Conservation (phyloP, 2,888 invertebrate species). For the Trichacis sp. region DNA sequence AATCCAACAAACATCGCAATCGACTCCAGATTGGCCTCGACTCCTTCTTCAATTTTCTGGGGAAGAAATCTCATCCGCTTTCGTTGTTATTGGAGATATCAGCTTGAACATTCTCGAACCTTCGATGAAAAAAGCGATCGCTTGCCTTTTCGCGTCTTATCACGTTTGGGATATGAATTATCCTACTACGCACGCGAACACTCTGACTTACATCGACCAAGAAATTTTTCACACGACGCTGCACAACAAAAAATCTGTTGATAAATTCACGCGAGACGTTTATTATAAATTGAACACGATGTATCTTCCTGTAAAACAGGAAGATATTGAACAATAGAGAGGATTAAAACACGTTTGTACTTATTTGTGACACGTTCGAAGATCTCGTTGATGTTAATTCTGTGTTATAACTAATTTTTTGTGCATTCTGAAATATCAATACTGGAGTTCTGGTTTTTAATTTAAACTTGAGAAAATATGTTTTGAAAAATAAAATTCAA, state of each 20-base stretch:
- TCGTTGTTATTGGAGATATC: not conserved
- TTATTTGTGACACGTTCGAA: no score
- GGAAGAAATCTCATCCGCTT: not conserved
- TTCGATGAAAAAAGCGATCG: not conserved
- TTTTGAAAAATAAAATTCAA: no score
- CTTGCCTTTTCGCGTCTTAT: not conserved
- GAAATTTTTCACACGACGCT: not conserved
- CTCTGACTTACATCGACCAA: not conserved
- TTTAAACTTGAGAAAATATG: no score
- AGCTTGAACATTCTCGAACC: not conserved
- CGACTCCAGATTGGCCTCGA: not conserved
- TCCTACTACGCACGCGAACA: not conserved
- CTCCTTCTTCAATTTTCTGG: not conserved
- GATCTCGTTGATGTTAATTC: no score
- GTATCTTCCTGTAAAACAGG: not conserved
- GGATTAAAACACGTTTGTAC: no score
- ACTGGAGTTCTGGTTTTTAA: no score
- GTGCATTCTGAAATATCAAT: no score
- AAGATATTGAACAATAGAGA: no score
- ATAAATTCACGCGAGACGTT: not conserved
- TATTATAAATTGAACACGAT: not conserved
- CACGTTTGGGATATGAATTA: not conserved
- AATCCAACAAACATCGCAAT: no score
- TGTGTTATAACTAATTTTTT: no score
- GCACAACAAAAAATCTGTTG: not conserved